Conservation (phyloP, 2,888 invertebrate genomes). For the Nysson spinosus region DNA sequence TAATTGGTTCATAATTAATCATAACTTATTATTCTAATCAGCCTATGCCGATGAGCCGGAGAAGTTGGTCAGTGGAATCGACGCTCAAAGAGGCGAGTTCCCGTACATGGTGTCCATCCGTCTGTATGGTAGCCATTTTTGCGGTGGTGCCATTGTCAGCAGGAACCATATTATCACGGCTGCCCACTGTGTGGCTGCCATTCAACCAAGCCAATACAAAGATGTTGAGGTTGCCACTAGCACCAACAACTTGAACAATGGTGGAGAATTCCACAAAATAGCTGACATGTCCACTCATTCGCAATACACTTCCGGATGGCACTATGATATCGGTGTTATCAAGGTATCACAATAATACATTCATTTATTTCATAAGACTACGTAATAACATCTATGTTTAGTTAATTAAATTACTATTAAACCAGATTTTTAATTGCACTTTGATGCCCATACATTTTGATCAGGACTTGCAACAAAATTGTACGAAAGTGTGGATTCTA, state of each 20-base stretch:
- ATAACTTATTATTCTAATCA: not conserved
- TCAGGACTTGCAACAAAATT: too few relatives aligned
- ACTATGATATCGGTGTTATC: too few relatives aligned
- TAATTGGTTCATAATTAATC: too few relatives aligned
- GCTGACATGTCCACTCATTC: too few relatives aligned
- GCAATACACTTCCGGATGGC: too few relatives aligned
- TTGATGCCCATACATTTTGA: too few relatives aligned
- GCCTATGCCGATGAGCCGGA: slow-evolving; percentile 14
- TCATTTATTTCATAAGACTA: too few relatives aligned
- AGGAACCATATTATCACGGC: slow-evolving; percentile 4
- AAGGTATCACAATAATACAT: too few relatives aligned
- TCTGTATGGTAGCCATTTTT: not conserved
- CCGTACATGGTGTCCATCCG: slow-evolving; percentile 11
- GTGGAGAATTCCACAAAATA: not conserved
- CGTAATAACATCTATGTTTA: too few relatives aligned
- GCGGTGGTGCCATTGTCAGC: slow-evolving; percentile 13
- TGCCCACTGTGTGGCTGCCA: slow-evolving; percentile 11
- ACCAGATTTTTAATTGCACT: too few relatives aligned
- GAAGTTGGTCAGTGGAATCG: slow-evolving; percentile 9
- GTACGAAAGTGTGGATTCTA: too few relatives aligned
- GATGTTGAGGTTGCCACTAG: not conserved
- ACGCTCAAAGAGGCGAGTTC: slow-evolving; percentile 7
- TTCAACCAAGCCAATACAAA: not conserved
- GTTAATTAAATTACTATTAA: too few relatives aligned
- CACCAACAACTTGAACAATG: not conserved